These are phyloP conservation scores for Carassius carassius DNA, from an alignment of 2,113 vertebrate species.

Conservation along the genomic window DNA sequence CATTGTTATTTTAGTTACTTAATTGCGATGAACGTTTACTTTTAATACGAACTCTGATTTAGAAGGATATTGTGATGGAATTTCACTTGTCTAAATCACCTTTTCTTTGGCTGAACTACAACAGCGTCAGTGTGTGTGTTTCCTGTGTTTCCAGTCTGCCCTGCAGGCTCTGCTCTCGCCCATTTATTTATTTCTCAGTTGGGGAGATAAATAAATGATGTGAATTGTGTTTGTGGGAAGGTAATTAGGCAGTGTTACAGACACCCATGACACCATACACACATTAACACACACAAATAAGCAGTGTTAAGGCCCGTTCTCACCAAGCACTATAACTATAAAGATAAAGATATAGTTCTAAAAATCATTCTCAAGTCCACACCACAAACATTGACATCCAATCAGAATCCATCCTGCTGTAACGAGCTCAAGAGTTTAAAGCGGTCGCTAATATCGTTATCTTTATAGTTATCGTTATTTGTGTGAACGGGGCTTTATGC, in stretches of 20 bases:
- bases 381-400: no score
- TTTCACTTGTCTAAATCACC: neutral
- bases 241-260: conserved; percentile 62
- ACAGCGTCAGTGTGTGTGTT: conserved; percentile 20
- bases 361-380: no score
- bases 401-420: no score
- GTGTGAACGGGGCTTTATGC: no score
- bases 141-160: conserved; percentile 42
- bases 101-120: conserved; percentile 1
- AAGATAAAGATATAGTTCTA: no score
- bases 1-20: neutral
- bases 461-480: no score
- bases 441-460: no score
- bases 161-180: conserved; percentile 58
- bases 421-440: no score
- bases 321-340: no score
- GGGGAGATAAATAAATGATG: conserved; percentile 72
- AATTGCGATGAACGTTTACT: neutral
- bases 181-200: conserved; percentile 62
- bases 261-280: conserved; percentile 9
- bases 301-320: neutral
- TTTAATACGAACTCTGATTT: neutral
- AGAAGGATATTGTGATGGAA: neutral
- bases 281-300: conserved; percentile 19
- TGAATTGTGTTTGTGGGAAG: conserved; percentile 69